These are phyloP conservation scores for Drosophila anomalata DNA, from an alignment of 2,888 invertebrate genomes.

Conservation along the genomic window DNA sequence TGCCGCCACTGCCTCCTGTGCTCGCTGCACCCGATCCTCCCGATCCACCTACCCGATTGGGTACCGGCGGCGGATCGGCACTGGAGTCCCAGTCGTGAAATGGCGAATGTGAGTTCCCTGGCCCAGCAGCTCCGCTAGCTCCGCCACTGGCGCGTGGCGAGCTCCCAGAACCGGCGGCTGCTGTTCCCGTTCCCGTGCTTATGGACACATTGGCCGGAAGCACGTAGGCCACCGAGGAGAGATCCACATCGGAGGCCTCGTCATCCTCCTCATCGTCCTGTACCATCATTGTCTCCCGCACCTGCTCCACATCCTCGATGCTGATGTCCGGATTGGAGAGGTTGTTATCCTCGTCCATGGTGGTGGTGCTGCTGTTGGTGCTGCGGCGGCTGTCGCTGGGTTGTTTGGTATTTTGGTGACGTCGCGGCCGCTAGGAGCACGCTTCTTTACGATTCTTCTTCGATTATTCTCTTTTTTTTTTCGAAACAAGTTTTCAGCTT, in stretches of 20 bases:
- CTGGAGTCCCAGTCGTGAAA: constrained; percentile 69
- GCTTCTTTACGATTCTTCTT: constrained; percentile 35
- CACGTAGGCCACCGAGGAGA: constrained; percentile 52
- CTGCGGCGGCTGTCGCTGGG: constrained; percentile 32
- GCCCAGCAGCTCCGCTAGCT: constrained; percentile 9
- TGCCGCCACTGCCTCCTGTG: background rate
- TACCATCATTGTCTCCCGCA: constrained; percentile 27
- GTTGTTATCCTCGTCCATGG: constrained; percentile 82
- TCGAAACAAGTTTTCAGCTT: constrained; percentile 76
- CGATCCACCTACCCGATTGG: constrained; percentile 4
- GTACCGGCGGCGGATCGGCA: constrained; percentile 11
- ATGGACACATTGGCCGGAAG: constrained; percentile 47
- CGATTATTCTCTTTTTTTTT: constrained; percentile 62
- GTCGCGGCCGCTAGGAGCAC: constrained; percentile 59
- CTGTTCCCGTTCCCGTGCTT: background rate
- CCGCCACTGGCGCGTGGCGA: constrained; percentile 1
- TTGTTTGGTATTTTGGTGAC: constrained; percentile 63
- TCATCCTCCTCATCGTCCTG: constrained; percentile 42
- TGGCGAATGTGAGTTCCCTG: constrained; percentile 52
- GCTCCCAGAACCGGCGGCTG: background rate
- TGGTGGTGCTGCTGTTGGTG: constrained; percentile 49
- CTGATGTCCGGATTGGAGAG: constrained; percentile 73
- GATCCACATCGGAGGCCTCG: constrained; percentile 55
- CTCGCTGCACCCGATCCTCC: constrained; percentile 15
- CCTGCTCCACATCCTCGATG: constrained; percentile 61